Evolutionary conservation across 1,140 invertebrate genomes (phyloP).

Genomic region (Camponotus pennsylvanicus): DNA sequence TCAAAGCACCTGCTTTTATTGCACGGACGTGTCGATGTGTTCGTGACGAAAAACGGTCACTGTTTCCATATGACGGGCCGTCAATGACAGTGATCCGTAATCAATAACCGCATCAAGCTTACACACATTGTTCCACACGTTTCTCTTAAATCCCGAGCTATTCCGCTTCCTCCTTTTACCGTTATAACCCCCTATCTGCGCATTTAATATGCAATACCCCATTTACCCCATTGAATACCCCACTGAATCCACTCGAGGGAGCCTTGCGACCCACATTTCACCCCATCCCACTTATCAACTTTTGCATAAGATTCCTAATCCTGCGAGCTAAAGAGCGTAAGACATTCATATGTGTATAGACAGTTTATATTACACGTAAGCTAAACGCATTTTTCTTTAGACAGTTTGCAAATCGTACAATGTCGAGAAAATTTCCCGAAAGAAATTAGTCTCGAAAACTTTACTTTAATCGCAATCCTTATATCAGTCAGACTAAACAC

Average conservation of each 20-base stretch:
- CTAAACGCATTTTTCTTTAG: not conserved
- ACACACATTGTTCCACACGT: constrained; percentile 77
- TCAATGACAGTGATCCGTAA: constrained; percentile 82
- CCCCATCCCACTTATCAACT: constrained; percentile 48
- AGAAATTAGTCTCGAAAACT: not conserved
- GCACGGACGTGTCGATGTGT: constrained; percentile 28
- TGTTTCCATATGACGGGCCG: constrained; percentile 78
- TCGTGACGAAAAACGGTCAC: constrained; percentile 71
- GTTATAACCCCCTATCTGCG: constrained; percentile 70
- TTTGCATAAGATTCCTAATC: constrained; percentile 73
- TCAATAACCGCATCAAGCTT: constrained; percentile 83
- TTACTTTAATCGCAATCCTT: not conserved
- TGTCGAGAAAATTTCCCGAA: not conserved
- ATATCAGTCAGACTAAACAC: constrained; percentile 10
- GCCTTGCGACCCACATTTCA: constrained; percentile 79
- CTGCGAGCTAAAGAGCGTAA: constrained; percentile 27
- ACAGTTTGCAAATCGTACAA: not conserved
- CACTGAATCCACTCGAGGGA: constrained; percentile 74
- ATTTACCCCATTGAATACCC: constrained; percentile 82
- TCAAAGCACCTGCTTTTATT: not conserved
- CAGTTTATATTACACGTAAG: not conserved
- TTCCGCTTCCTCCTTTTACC: constrained; percentile 64
- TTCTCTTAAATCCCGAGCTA: constrained; percentile 63
- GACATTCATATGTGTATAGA: constrained; percentile 2
- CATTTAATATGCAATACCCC: constrained; percentile 82